Evolutionary conservation across 2,888 invertebrate species (phyloP).

Genomic region (Watsonalla cultraria): DNA sequence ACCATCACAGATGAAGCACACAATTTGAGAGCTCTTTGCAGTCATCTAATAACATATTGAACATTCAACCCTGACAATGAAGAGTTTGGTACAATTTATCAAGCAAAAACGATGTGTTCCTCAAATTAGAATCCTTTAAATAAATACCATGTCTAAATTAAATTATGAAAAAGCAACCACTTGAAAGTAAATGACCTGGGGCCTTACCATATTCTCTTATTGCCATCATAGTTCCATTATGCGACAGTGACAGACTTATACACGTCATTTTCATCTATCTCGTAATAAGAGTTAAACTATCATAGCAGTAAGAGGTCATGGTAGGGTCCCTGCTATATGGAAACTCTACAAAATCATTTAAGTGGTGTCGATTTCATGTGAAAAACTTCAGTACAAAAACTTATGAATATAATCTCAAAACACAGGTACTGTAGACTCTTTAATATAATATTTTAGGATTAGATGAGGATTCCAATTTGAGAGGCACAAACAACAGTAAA

Average conservation of each 20-base stretch:
- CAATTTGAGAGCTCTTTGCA: constrained; percentile 61
- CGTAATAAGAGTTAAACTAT: no score
- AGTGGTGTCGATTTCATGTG: no score
- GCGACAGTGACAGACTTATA: no score
- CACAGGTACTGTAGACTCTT: not conserved
- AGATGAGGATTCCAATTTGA: not conserved
- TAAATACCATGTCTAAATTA: no score
- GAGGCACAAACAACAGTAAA: not conserved
- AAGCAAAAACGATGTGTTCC: constrained; percentile 22
- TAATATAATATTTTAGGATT: not conserved
- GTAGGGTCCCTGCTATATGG: no score
- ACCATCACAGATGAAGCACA: constrained; percentile 71
- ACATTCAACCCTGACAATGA: constrained; percentile 34
- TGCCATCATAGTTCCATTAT: no score
- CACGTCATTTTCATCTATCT: no score
- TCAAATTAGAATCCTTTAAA: not conserved
- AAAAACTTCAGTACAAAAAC: not conserved
- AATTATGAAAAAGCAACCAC: no score
- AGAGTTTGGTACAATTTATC: constrained; percentile 43
- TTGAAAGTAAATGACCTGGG: no score
- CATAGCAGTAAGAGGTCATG: no score
- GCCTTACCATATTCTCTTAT: no score
- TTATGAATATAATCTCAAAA: not conserved
- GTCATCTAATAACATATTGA: constrained; percentile 18
- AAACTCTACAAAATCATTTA: no score